Evolutionary conservation across 2,797 vertebrate species (phyloP).

Genomic region (Spinus olivaceus): DNA sequence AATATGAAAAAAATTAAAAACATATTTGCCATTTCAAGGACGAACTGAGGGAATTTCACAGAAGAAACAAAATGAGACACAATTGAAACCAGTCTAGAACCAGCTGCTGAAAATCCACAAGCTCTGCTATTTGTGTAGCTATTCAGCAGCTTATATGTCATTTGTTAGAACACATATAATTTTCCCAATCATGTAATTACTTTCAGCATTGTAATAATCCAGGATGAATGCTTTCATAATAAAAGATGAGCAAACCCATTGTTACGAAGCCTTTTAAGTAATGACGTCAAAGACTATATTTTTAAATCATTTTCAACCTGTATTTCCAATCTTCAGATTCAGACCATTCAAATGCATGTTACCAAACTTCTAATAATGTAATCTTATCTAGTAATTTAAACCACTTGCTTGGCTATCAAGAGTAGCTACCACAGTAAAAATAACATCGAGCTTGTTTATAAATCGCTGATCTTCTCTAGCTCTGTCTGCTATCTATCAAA

Average conservation of each 20-base stretch:
- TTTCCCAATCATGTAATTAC: neutral
- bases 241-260: neutral
- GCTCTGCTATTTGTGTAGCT: neutral
- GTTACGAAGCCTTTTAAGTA: neutral
- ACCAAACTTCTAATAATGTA: neutral
- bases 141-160: neutral
- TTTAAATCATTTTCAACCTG: neutral
- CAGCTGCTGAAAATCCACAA: neutral
- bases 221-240: neutral
- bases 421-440: neutral
- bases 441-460: neutral
- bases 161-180: neutral
- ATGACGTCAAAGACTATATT: fast-evolving
- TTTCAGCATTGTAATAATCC: neutral
- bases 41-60: neutral
- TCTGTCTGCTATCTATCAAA: neutral
- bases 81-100: neutral
- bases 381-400: neutral
- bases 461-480: neutral
- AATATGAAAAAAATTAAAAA: neutral
- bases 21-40: neutral
- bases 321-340: neutral
- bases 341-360: neutral
- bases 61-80: neutral
- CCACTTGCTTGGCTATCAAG: neutral